Conservation (phyloP, 2,113 vertebrate genomes). For the human (Homo sapiens) region DNA sequence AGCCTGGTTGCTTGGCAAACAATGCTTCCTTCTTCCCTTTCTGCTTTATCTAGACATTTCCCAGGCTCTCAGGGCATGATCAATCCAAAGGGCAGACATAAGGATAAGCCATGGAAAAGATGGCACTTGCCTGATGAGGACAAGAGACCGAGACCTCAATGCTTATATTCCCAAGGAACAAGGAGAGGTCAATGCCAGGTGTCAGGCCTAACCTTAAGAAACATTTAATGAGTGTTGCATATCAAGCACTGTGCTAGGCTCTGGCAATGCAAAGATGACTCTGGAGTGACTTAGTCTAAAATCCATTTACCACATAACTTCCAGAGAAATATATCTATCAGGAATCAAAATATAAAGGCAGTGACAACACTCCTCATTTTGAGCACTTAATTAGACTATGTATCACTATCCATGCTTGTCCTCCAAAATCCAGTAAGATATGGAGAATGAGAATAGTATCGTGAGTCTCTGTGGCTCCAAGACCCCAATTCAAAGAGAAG, state of each 20-base stretch:
- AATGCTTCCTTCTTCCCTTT: background rate
- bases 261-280: background rate
- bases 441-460: conserved; percentile 20
- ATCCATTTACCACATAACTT: background rate
- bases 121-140: background rate
- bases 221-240: background rate
- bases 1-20: background rate
- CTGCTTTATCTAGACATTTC: conserved; percentile 29
- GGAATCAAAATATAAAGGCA: conserved; percentile 18
- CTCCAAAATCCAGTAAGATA: background rate
- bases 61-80: background rate
- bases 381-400: background rate
- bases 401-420: background rate
- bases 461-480: background rate
- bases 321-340: conserved; percentile 26
- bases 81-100: background rate
- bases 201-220: conserved; percentile 7
- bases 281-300: conserved; percentile 39
- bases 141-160: background rate
- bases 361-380: background rate
- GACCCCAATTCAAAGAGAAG: conserved; percentile 20
- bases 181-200: background rate
- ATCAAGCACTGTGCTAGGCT: background rate
- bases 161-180: background rate
- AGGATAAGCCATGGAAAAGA: background rate